A percentile compares a stretch with the other conserved stretches of the same genome.
Conservation (phyloP, 2,113 vertebrate genomes). For the Platycercus adscitus region DNA sequence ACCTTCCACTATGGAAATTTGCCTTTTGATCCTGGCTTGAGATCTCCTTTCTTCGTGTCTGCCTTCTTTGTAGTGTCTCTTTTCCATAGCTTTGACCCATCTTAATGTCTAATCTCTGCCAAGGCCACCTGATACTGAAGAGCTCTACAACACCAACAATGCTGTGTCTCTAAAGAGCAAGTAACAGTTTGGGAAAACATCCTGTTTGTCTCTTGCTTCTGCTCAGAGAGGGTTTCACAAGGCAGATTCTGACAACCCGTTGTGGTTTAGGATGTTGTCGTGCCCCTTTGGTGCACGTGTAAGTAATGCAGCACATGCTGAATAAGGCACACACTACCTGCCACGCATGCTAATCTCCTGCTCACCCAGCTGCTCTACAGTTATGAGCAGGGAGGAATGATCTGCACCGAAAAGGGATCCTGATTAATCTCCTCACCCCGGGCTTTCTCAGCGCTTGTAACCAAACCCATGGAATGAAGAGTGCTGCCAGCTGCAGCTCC, state of each 20-base stretch:
- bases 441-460: not conserved
- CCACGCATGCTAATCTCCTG: rapidly evolving
- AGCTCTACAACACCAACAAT: rapidly evolving
- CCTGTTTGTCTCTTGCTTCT: not conserved
- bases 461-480: rapidly evolving
- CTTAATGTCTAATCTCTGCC: not conserved
- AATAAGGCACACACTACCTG: rapidly evolving
- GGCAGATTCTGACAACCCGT: constrained; percentile 2
- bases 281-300: not conserved
- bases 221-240: constrained; percentile 23
- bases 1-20: not conserved
- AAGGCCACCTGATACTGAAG: not conserved
- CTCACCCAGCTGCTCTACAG: not conserved
- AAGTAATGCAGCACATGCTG: rapidly evolving
- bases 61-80: not conserved
- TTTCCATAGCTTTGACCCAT: not conserved
- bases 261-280: not conserved
- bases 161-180: rapidly evolving
- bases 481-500: not conserved
- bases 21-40: not conserved
- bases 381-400: not conserved
- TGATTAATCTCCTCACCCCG: not conserved
- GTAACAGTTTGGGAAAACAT: not conserved
- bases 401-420: not conserved
- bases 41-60: not conserved